Evolutionary conservation across 2,888 invertebrate genomes (phyloP), one percentile per base, ranked within the genome.

Genomic region (Synergus umbraculus): DNA sequence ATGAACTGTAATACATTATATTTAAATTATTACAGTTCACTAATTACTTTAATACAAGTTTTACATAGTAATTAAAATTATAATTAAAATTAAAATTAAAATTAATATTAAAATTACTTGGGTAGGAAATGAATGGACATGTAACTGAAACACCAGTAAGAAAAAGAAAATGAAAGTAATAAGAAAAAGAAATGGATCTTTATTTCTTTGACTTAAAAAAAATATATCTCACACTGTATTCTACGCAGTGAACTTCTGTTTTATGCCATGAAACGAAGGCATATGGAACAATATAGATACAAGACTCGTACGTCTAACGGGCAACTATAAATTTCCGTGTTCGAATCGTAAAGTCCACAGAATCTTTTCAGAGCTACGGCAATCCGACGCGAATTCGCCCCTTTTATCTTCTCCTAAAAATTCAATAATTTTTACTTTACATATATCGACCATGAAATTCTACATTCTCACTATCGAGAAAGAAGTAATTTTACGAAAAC

Each of bases 281-380:
- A 29, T 29, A 43, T 0, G 18, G 44, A 67, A 67, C 67, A 67
- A 67, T 44, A 67, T 22, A 22, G 44, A 44, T 67, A 67, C 44
- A 67, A 10, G 13, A 12, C 29, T 65, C 18, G 44, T 12, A 22
- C 10, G 22, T 22, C 22, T 22, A 60, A 60, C 60, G 22, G 12
- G 67, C 41, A 37, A 18, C 49, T 37, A 58, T 80, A 67, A 78
- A 78, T 80, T 54, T 13, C 41, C 44, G 9, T 44, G 73, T 64
- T 65, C 65, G 73, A 46, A 77, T 79, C 78, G 79, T 81, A 81
- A 81, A 81, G 18, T 63, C 58, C 12, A 44, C 44, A 76, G 79
- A 82, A 81, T 81, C 78, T 79, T 79, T 79, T 54, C 77, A 58
- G 22, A 43, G 66, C 54, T 54, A 54, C 9, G 9, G 37, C 49